Conservation (phyloP, 2,888 invertebrate genomes). For the Pecten maximus region DNA sequence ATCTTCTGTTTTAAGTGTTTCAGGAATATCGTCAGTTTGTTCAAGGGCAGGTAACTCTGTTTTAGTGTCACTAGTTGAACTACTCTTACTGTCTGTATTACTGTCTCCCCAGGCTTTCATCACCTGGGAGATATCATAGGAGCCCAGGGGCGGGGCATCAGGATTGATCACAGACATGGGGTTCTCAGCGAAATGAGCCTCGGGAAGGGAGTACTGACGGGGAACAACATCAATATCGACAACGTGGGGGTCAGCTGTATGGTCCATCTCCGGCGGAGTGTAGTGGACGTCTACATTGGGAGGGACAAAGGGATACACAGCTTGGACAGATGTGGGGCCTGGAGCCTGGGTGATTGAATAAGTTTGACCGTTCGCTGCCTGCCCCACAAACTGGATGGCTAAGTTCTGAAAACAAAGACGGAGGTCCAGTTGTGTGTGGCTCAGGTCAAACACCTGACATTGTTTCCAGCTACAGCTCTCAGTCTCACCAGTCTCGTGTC, state of each 20-base stretch:
- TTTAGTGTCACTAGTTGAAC: conserved; percentile 34
- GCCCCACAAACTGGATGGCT: background rate
- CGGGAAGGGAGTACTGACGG: conserved; percentile 61
- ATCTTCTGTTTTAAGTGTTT: background rate
- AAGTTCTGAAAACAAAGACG: conserved; percentile 11
- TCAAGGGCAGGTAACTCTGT: conserved; percentile 22
- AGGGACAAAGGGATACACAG: conserved; percentile 13
- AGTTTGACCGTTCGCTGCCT: background rate
- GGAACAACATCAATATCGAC: conserved; percentile 61
- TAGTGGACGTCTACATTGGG: background rate
- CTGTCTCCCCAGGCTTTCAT: conserved; percentile 62
- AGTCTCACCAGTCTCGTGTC: background rate
- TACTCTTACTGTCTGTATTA: conserved; percentile 37
- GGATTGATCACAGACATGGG: conserved; percentile 61
- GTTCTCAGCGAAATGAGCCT: conserved; percentile 64
- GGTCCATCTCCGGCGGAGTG: background rate
- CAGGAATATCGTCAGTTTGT: background rate
- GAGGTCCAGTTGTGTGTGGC: background rate
- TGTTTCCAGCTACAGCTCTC: background rate
- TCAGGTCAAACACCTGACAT: background rate
- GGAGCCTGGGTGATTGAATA: background rate
- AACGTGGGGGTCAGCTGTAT: conserved; percentile 33
- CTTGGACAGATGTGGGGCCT: background rate
- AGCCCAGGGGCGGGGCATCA: conserved; percentile 53
- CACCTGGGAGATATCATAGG: conserved; percentile 62